A percentile compares a stretch with the other conserved stretches of the same genome.
Evolutionary conservation across 2,113 vertebrate species (phyloP).

Genomic region (Cyanoramphus novaezelandiae): DNA sequence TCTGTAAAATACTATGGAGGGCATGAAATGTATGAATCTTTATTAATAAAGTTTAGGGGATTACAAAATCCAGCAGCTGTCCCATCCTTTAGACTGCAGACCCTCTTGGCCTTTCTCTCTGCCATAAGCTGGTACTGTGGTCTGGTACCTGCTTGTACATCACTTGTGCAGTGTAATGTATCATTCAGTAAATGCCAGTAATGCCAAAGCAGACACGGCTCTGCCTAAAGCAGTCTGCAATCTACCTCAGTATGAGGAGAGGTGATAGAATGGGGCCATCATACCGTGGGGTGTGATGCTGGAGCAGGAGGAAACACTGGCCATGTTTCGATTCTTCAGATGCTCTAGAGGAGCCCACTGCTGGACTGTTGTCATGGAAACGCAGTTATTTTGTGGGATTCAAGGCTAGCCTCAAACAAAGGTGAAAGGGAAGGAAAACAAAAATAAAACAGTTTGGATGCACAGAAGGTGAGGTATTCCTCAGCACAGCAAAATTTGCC

Average conservation of each 20-base stretch:
- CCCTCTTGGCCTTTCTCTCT: not conserved
- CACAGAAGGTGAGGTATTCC: not conserved
- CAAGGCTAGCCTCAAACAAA: not conserved
- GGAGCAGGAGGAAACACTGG: not conserved
- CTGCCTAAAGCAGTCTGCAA: not conserved
- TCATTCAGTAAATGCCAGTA: not conserved
- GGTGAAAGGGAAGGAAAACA: not conserved
- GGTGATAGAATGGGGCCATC: not conserved
- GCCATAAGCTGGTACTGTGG: no score
- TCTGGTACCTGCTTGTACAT: not conserved
- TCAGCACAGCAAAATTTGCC: not conserved
- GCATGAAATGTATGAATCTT: not conserved
- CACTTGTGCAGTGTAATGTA: fast-evolving
- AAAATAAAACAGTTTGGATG: not conserved
- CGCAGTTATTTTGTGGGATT: fast-evolving
- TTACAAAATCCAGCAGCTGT: not conserved
- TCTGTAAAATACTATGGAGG: not conserved
- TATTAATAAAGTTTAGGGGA: not conserved
- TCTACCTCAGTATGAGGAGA: fast-evolving
- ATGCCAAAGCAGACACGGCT: not conserved
- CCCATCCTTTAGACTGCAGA: not conserved
- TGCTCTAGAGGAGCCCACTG: not conserved
- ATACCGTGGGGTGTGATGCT: fast-evolving
- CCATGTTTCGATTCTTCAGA: not conserved
- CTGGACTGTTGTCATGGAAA: conserved; percentile 24